Evolutionary conservation across 2,888 invertebrate species (phyloP), one percentile per base, ranked within the genome.

Genomic region (Cosmorhoe ocellata): DNA sequence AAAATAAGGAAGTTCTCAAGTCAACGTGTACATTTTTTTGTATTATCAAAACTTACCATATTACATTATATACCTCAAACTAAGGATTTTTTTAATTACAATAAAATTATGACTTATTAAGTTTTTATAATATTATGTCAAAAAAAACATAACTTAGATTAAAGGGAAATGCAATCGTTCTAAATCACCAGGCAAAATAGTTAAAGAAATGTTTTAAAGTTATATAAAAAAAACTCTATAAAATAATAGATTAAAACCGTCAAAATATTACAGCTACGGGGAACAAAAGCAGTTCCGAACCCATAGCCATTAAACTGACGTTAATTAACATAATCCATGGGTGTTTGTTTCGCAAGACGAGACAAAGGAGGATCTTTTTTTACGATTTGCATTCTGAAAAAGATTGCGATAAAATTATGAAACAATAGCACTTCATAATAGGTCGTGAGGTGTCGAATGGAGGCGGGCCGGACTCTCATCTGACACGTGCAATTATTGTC

Each of bases 341-440:
- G 43, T 33, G 48, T 52, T 39, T 24, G 39, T 53, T 48, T 42
- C 46, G 40, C 40, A 48, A 53, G 36, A 43, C 30, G 38, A 43
- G 43, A 53, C 53, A 53, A 53, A 48, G 53, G 48, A 11, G 2
- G 27, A 27, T 30, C 36, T 28, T 26, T 48, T 47, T 52, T 48
- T 52, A 46, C 38, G 38, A 47, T 53, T 53, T 48, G 53, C 53
- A 45, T 53, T 53, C 32, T 52, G 52, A 52, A 58, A 54, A 57
- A 57, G 57, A 57, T 54, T 54, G 58, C 47, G 47, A 56, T 54
- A 31, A 41, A 45, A 51, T 71, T 67, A 61, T 66, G 60, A 71
- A 67, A 74, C 71, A 74, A 74, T 69, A 49, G 64, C 9, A 49
- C 57, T 55, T 47, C 61, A 59, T 68, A 68, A 69, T 46, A 47